Evolutionary conservation across 2,113 vertebrate species (phyloP).

Genomic region (Hirundichthys speculiger): DNA sequence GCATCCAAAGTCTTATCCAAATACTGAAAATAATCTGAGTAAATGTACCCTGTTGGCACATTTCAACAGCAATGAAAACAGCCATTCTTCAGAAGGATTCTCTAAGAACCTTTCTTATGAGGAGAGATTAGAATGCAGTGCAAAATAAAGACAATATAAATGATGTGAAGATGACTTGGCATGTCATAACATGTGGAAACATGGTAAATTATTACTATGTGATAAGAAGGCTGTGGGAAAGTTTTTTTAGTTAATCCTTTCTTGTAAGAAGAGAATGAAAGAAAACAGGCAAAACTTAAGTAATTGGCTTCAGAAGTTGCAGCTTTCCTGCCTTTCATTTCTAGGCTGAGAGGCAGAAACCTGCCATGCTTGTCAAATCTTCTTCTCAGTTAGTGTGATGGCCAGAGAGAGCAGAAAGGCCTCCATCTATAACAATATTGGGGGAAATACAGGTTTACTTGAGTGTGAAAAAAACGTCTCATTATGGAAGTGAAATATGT

Average conservation of each 20-base stretch:
- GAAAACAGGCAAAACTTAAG: conserved; percentile 69
- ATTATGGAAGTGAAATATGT: conserved; percentile 76
- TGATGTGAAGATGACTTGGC: conserved; percentile 55
- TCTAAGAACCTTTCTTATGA: conserved; percentile 54
- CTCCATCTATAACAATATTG: conserved; percentile 60
- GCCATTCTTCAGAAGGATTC: conserved; percentile 69
- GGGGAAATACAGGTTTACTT: conserved; percentile 72
- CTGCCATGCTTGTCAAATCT: conserved; percentile 79
- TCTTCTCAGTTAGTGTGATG: conserved; percentile 66
- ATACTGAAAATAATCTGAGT: conserved; percentile 74
- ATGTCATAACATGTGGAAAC: conserved; percentile 47
- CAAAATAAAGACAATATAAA: conserved; percentile 67
- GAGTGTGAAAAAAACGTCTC: conserved; percentile 76
- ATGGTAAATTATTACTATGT: conserved; percentile 56
- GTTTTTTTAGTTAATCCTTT: conserved; percentile 55
- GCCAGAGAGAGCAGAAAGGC: conserved; percentile 65
- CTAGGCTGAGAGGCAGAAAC: conserved; percentile 62
- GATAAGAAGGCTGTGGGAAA: conserved; percentile 59
- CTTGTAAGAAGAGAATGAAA: conserved; percentile 45
- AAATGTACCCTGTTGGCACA: conserved; percentile 76
- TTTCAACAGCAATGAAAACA: conserved; percentile 60
- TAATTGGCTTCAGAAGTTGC: conserved; percentile 77
- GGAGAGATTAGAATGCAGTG: conserved; percentile 69
- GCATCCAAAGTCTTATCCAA: conserved; percentile 77
- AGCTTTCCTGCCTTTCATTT: conserved; percentile 64